Conservation (phyloP, 2,888 invertebrate species). For the Ceratothoa steindachneri region DNA sequence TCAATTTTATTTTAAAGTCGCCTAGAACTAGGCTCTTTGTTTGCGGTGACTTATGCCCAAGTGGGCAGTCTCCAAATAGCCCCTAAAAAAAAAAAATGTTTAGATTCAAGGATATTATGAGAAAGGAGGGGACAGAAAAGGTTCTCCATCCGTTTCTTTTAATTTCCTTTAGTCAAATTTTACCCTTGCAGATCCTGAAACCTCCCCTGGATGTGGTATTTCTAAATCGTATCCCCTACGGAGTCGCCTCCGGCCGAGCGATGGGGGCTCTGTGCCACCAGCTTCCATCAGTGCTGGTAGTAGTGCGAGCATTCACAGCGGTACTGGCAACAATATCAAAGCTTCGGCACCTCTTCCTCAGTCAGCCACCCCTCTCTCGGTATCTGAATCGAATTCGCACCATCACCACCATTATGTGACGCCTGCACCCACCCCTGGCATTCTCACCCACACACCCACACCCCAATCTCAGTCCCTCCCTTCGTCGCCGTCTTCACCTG, state of each 20-base stretch:
- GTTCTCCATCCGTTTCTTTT: too few species aligned
- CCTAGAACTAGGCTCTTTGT: too few species aligned
- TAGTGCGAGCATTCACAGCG: conserved; percentile 6
- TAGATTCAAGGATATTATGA: too few species aligned
- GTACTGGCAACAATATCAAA: background rate
- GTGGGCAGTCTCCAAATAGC: too few species aligned
- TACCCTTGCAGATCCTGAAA: conserved; percentile 29
- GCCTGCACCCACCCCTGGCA: too few species aligned
- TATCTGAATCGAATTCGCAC: background rate
- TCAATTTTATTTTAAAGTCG: too few species aligned
- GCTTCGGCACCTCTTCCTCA: background rate
- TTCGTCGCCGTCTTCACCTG: conserved; percentile 5
- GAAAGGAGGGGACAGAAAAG: too few species aligned
- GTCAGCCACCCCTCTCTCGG: background rate
- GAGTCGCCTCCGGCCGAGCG: conserved; percentile 33
- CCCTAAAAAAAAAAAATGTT: too few species aligned
- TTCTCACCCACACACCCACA: background rate
- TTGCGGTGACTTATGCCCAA: too few species aligned
- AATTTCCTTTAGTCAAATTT: too few species aligned
- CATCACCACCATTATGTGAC: background rate
- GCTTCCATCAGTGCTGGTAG: conserved; percentile 21
- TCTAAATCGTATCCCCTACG: conserved; percentile 43
- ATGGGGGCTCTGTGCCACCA: conserved; percentile 18
- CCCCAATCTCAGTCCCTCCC: conserved; percentile 7
- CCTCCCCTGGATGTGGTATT: conserved; percentile 38